Percentiles rank a stretch among this genome's conserved stretches.
phyloP scores from a whole-genome alignment of 92 coral and sea anemone genomes.

The Galaxea fascicularis region DNA sequence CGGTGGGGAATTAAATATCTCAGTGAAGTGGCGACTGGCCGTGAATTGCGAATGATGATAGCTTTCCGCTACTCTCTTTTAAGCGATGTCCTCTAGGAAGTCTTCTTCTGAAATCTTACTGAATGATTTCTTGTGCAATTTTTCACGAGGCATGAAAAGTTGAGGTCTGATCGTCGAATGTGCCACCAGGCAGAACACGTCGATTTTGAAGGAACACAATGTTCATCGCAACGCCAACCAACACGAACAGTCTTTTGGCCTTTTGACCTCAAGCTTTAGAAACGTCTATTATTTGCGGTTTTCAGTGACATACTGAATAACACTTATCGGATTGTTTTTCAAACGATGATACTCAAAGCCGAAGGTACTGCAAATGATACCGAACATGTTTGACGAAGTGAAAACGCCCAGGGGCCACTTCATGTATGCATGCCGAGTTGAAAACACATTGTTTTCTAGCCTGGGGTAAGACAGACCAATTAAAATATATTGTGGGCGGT shows the following conservation, averaged over 20 bases:
- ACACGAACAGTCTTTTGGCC: slow-evolving; percentile 27
- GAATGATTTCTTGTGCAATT: neutral
- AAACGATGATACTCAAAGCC: neutral
- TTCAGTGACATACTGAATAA: slow-evolving; percentile 25
- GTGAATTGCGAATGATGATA: neutral
- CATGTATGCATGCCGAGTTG: neutral
- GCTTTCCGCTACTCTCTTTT: neutral
- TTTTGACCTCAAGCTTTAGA: slow-evolving; percentile 24
- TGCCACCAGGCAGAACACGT: neutral
- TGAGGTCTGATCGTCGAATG: neutral
- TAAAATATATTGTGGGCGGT: neutral
- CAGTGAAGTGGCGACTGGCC: neutral
- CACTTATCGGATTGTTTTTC: slow-evolving; percentile 7
- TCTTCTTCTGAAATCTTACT: neutral
- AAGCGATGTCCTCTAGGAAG: neutral
- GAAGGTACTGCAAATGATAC: neutral
- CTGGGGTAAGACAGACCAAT: neutral
- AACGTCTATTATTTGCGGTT: slow-evolving; percentile 24
- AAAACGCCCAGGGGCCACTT: neutral
- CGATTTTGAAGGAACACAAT: neutral
- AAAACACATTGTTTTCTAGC: neutral
- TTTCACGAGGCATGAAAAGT: neutral
- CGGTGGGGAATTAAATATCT: neutral
- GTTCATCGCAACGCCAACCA: neutral
- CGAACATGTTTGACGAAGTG: neutral